These are phyloP conservation scores for Cyprinus carpio DNA, from an alignment of 2,113 vertebrate genomes.

Conservation along the genomic window DNA sequence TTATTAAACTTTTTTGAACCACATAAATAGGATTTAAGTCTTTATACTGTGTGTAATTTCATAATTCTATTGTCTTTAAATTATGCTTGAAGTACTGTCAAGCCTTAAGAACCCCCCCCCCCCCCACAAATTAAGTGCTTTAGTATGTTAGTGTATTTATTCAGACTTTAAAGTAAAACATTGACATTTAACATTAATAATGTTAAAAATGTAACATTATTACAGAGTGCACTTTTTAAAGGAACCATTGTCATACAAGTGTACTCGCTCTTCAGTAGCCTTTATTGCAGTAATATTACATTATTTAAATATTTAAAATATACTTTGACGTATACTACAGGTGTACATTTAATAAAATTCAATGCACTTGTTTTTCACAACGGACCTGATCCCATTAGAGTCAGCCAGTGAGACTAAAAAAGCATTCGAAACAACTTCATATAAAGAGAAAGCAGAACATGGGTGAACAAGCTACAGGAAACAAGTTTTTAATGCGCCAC, in stretches of 20 bases:
- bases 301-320: not conserved
- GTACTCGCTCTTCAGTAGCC: not conserved
- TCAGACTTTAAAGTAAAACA: no score
- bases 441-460: constrained; percentile 22
- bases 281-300: not conserved
- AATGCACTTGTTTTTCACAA: not conserved
- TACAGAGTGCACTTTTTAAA: not conserved
- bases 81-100: not conserved
- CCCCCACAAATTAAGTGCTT: not conserved
- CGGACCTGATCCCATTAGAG: not conserved
- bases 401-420: not conserved
- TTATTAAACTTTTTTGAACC: not conserved
- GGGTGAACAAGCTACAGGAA: not conserved
- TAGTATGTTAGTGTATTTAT: not conserved
- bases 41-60: not conserved
- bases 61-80: no score
- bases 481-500: not conserved
- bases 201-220: not conserved
- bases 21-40: not conserved
- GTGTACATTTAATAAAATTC: not conserved
- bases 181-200: not conserved
- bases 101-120: no score
- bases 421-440: not conserved
- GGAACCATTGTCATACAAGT: not conserved
- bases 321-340: not conserved